Percentiles rank a stretch among this genome's conserved stretches.
These are phyloP conservation scores for Antedon mediterranea DNA, from an alignment of 53 echinoderm and acorn worm species.

Conservation along the genomic window DNA sequence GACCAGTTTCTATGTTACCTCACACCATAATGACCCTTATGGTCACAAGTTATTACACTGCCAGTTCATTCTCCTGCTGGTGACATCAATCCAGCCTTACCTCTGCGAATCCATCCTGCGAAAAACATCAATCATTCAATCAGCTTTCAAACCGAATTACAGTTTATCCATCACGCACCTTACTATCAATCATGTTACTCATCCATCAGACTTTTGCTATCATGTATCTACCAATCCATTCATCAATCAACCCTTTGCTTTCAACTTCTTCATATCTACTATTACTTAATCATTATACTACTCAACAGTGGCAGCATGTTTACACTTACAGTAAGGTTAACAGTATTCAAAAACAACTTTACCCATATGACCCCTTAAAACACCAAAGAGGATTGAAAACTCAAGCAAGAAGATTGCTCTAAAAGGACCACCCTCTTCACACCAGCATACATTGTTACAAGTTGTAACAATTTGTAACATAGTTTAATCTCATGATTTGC, in stretches of 20 bases:
- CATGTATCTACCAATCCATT: background rate
- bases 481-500: no score
- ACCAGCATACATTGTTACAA: no score
- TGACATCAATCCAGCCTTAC: background rate
- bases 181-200: background rate
- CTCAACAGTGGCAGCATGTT: background rate
- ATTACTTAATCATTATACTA: background rate
- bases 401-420: no score
- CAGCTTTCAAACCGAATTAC: background rate
- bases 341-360: no score
- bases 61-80: background rate
- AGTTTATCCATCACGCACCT: background rate
- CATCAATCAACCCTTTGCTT: background rate
- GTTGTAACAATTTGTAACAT: no score
- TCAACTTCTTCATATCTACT: background rate
- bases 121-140: background rate
- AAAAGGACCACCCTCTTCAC: no score
- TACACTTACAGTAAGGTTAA: background rate
- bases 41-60: background rate
- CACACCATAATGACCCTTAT: background rate
- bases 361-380: no score
- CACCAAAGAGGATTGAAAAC: no score
- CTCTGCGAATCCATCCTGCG: background rate
- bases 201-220: background rate
- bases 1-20: background rate